Evolutionary conservation across 2,113 vertebrate species (phyloP), one percentile per base, ranked within the genome.

Genomic region (Pseudorasbora parva): DNA sequence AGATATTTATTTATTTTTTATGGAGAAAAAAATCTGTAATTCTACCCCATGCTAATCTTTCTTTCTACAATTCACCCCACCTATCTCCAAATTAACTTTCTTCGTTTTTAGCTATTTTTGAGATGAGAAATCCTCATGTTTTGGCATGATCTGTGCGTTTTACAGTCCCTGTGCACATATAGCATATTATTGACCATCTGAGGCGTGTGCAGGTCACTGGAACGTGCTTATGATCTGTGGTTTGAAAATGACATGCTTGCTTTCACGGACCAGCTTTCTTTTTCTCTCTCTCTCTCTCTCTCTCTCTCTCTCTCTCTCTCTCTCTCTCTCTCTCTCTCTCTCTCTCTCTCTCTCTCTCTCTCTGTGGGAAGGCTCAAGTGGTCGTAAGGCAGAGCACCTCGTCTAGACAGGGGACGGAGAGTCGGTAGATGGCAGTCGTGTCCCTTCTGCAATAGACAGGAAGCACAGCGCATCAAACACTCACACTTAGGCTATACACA

Each of bases 351-450:
- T 4, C 0, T 17, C 3, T 25, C 17, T 82, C 21, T 68, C 30
- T 54, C 7, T n/a, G 37, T 37, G 37, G 37, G 7, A 56, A 56
- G 9, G 9, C 76, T 30, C 43, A 66, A 81, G 81, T 74, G 68
- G 57, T 84, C 83, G 33, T 6, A 33, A 33, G 76, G 37, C 12
- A 25, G n/a, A 25, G 17, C 37, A 56, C 57, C 9, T 41, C 43
- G 75, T 78, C 76, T 85, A 84, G 86, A 71, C 76, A 68, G 78
- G 81, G 72, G 41, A 19, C 62, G 62, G 60, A 66, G 62, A 85
- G 85, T 93, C 95, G 93, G 91, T 94, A 96, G 97, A 95, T 96
- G 97, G 97, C 97, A 98, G 96, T 95, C 92, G 91, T 89, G 94
- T 93, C 94, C 93, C 94, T 86, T 89, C 91, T 89, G 89, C 86